phyloP scores from a whole-genome alignment of 2,113 vertebrate genomes.

The Petromus typicus region DNA sequence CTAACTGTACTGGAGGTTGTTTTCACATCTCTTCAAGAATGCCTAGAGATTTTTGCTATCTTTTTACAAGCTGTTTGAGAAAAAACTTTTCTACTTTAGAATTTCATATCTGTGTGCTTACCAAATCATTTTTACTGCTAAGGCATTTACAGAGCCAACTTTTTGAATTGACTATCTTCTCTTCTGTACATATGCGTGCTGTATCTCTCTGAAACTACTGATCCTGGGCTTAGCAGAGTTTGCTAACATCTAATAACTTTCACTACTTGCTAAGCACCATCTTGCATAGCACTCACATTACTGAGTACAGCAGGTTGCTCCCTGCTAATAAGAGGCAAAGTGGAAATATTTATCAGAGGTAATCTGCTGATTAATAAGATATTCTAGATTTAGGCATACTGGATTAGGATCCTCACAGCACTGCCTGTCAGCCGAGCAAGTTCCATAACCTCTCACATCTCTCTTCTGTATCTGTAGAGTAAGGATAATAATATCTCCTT shows the following conservation, averaged over 20 bases:
- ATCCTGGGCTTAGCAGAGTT: slow-evolving; percentile 17
- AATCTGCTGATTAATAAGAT: background rate
- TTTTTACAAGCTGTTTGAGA: slow-evolving; percentile 54
- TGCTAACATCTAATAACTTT: slow-evolving; percentile 4
- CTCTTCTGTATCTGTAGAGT: background rate
- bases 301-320: background rate
- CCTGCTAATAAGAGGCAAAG: background rate
- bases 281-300: background rate
- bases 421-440: background rate
- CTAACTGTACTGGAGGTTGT: background rate
- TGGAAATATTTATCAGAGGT: background rate
- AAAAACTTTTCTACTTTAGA: slow-evolving; percentile 42
- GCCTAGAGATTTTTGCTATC: background rate
- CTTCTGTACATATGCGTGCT: background rate
- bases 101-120: background rate
- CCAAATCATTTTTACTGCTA: background rate
- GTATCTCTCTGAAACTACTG: background rate
- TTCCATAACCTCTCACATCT: background rate
- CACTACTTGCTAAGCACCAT: background rate
- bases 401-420: background rate
- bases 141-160: slow-evolving; percentile 43
- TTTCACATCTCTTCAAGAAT: slow-evolving; percentile 16
- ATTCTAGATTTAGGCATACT: background rate
- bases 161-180: background rate
- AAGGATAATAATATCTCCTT: background rate